Evolutionary conservation across 2,113 vertebrate species (phyloP).

Genomic region (Synodontis membranacea): DNA sequence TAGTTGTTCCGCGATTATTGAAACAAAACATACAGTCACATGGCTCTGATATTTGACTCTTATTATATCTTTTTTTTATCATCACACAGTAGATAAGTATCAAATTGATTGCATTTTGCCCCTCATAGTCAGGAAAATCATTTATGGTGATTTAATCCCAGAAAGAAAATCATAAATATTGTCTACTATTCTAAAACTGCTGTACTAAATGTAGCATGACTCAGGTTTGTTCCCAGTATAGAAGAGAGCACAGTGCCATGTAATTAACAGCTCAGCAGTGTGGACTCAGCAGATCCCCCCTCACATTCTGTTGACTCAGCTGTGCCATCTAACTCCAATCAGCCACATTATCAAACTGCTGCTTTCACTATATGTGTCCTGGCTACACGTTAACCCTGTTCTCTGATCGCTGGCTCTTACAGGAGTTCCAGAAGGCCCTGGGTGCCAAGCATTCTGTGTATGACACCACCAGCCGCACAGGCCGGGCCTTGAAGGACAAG

Average conservation of each 20-base stretch:
- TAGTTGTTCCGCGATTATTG: neutral
- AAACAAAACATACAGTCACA: neutral
- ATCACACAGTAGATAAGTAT: neutral
- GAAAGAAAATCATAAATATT: neutral
- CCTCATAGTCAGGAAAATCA: neutral
- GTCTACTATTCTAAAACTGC: neutral
- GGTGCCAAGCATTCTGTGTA: constrained; percentile 96
- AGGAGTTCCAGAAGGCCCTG: constrained; percentile 97
- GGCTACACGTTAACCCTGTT: constrained; percentile 13
- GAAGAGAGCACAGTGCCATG: constrained; percentile 39
- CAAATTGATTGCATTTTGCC: neutral
- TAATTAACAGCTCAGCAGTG: constrained; percentile 57
- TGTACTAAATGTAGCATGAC: constrained; percentile 17
- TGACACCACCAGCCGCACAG: constrained; percentile 89
- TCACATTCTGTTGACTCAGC: constrained; percentile 38
- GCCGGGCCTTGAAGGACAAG: constrained; percentile 94
- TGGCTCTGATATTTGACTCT: neutral
- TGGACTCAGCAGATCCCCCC: constrained; percentile 14
- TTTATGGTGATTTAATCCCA: neutral
- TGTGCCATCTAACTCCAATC: constrained; percentile 16
- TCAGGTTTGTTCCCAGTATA: constrained; percentile 41
- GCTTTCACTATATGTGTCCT: constrained; percentile 4
- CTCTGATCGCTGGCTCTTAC: neutral
- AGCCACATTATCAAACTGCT: neutral
- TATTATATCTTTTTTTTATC: neutral